Percentiles rank a stretch among this genome's conserved stretches.
phyloP scores from a whole-genome alignment of 2,888 invertebrate genomes.

The Teinopalpus imperialis region DNA sequence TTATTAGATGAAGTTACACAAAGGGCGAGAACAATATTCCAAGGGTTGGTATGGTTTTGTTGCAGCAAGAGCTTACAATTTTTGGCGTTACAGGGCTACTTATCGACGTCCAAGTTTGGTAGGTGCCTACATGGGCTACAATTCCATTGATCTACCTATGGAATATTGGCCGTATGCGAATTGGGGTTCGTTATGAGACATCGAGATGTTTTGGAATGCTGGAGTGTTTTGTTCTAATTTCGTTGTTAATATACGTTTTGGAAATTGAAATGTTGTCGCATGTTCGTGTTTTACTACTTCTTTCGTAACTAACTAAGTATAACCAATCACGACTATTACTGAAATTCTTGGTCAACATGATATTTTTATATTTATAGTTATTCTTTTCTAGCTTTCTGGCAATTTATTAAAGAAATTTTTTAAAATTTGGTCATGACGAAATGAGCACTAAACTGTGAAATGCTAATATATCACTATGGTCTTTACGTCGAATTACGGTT shows the following conservation, averaged over 20 bases:
- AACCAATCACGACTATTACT: constrained; percentile 3
- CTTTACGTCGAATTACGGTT: not conserved
- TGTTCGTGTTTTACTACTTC: constrained; percentile 9
- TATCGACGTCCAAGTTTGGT: constrained; percentile 63
- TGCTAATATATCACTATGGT: not conserved
- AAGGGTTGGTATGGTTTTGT: constrained; percentile 69
- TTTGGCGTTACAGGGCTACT: constrained; percentile 81
- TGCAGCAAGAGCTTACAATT: constrained; percentile 81
- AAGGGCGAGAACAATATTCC: constrained; percentile 44
- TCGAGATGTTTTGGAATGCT: constrained; percentile 30
- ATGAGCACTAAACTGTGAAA: no score
- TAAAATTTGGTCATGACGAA: no score
- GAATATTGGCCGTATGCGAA: constrained; percentile 83
- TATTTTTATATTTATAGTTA: not conserved
- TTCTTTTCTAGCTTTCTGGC: no score
- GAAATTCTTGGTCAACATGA: not conserved
- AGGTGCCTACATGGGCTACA: constrained; percentile 78
- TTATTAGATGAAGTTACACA: constrained; percentile 16
- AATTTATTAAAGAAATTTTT: no score
- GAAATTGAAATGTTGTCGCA: constrained; percentile 1
- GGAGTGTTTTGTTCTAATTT: constrained; percentile 4
- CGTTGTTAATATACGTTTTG: constrained; percentile 1
- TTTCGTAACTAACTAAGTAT: constrained; percentile 24
- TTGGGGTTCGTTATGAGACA: constrained; percentile 79
- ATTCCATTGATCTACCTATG: constrained; percentile 79